Percentiles rank a stretch among this genome's conserved stretches.
phyloP scores from a whole-genome alignment of 2,113 vertebrate species.

The Podarcis muralis region DNA sequence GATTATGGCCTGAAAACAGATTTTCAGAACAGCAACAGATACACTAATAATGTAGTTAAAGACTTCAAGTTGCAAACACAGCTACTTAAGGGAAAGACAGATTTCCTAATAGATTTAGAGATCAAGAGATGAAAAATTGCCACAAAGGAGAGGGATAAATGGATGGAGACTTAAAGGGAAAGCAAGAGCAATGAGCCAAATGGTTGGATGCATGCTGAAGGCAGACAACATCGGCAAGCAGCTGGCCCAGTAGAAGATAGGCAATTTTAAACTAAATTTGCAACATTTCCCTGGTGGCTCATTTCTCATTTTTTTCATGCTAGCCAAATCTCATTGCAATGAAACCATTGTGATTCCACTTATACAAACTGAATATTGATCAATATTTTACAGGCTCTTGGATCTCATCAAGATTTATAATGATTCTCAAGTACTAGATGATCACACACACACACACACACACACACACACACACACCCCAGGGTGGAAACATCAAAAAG shows the following conservation, averaged over 20 bases:
- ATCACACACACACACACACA: no score
- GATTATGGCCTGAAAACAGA: background rate
- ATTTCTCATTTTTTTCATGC: background rate
- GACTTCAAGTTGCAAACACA: background rate
- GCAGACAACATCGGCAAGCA: background rate
- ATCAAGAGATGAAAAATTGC: background rate
- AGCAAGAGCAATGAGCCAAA: background rate
- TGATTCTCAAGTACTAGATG: background rate
- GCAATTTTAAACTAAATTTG: background rate
- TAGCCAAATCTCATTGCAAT: background rate
- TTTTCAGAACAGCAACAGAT: background rate
- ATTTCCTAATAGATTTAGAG: slow-evolving; percentile 9
- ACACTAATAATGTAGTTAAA: slow-evolving; percentile 1
- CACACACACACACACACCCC: no score
- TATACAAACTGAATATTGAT: background rate
- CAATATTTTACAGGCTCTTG: background rate
- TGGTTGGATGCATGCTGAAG: background rate
- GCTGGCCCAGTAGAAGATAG: background rate
- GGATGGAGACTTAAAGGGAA: background rate
- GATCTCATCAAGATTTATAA: background rate
- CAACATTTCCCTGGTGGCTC: background rate
- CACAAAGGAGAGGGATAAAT: background rate
- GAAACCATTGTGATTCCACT: background rate
- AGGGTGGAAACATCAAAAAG: background rate
- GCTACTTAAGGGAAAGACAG: slow-evolving; percentile 1